Evolutionary conservation across 2,113 vertebrate genomes (phyloP), one percentile per base, ranked within the genome.

Genomic region (Porphyrio hochstetteri): DNA sequence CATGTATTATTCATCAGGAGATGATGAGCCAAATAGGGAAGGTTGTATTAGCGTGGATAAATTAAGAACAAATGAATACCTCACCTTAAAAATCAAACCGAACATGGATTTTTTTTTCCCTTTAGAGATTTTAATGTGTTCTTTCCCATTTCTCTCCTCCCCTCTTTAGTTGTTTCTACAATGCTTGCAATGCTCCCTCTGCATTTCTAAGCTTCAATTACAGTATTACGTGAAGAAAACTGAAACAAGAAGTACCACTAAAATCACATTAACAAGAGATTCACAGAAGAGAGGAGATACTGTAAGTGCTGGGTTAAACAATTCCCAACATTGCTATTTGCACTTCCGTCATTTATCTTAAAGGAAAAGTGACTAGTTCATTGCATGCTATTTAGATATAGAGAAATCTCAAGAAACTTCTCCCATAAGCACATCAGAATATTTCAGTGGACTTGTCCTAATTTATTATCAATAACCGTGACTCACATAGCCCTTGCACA

Each of bases 1-100:
- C 95, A 95, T 94, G 86, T 50, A 83, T 91, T 96, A 92, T 81
- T 95, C 93, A 94, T 91, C 90, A 96, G 65, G 91, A 78, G 36
- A 92, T 95, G 93, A 97, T 89, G 95, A 86, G 81, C 63, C 94
- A 50, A 94, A 87, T 94, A 95, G 63, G 36, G 68, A 78, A 94
- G 76, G 79, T 63, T 88, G 75, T 95, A 78, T 87, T 86, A 93
- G 56, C 44, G 74, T 55, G 46, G 87, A 85, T 92, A 95, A 95
- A 96, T 91, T 92, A 94, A 85, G 95, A 93, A 86, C 81, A 93
- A 78, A 92, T 81, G 15, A 96, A 94, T 93, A 91, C 17, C 46
- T 94, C 59, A 86, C 46, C 74, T 72, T 88, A 90, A 86, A 96
- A 91, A 83, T 89, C 65, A 85, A 92, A 82, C 23, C 11, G 50